Base-by-base conservation (phyloP, 35 echinoderm and acorn worm species). In the Ophioderma brevispina region DNA sequence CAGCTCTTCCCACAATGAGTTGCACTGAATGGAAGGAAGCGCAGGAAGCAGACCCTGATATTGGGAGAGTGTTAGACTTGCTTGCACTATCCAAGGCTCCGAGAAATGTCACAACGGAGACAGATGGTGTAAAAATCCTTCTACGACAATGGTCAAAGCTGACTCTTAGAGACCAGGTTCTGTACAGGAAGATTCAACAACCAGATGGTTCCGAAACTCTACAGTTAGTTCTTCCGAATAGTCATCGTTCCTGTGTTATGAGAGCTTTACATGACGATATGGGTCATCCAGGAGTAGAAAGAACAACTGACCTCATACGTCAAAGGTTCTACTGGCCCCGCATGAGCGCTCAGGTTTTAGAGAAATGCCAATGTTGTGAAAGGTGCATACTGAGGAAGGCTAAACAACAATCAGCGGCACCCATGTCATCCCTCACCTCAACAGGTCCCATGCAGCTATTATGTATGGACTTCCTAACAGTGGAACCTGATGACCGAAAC, bases 201-300 rank as follows among this genome's bases (percentile, higher is more conserved):
- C 36, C 33, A 0, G 35, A 36, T 21, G 81, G 76, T 18, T 33
- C 35, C 8, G 33, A 85, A 49, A 38, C 39, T 25, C 33, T 18
- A 76, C 94, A 92, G 38, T 17, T 95, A 21, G 80, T 95, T 31
- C 15, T 95, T 46, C 94, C 94, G 8, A 23, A 31, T 28, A 80
- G 30, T 43, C n/a, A 76, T 21, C 50, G 55, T 18, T 32, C 35
- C 31, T 30, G 36, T 6, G 80, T 89, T 10, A 40, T 95, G 13
- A 14, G 42, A 18, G 42, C 52, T 32, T 46, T 84, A 18, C 94
- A 95, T 78, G 85, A 95, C 35, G 17, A 84, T n/a, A 55, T 84
- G 19, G 89, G 89, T 79, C 94, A 95, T 56, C 78, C 86, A 33
- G 90, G 89, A 49, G 37, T 55, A 19, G 90, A 92, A 14, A 35